These are phyloP conservation scores for Junco hyemalis DNA, from an alignment of 2,113 vertebrate species.

Conservation along the genomic window DNA sequence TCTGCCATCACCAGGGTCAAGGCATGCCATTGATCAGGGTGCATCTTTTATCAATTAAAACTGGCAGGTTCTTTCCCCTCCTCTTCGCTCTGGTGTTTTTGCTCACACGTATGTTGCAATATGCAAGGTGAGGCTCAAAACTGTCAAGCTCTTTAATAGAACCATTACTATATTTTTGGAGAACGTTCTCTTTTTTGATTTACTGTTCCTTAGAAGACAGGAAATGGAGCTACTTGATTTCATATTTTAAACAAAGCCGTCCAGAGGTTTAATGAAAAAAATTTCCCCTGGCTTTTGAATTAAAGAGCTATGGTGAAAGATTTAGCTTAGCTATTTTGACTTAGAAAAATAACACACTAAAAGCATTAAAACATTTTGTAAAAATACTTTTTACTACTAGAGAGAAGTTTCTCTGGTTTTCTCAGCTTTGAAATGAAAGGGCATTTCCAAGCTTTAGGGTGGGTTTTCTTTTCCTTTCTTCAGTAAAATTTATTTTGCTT, in stretches of 20 bases:
- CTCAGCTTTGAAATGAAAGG: background rate
- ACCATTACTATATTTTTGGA: slow-evolving; percentile 60
- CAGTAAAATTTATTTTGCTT: slow-evolving; percentile 36
- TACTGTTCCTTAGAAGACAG: slow-evolving; percentile 68
- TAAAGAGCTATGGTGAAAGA: slow-evolving; percentile 66
- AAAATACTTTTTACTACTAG: slow-evolving; percentile 37
- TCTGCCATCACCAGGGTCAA: rapidly evolving
- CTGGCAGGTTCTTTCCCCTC: background rate
- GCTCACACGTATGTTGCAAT: slow-evolving; percentile 27
- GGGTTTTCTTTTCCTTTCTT: background rate
- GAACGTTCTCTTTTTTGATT: slow-evolving; percentile 42
- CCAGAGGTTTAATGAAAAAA: slow-evolving; percentile 71
- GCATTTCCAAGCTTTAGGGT: background rate
- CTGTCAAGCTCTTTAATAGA: slow-evolving; percentile 59
- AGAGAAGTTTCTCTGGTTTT: background rate
- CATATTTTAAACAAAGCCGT: slow-evolving; percentile 66
- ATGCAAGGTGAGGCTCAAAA: slow-evolving; percentile 64
- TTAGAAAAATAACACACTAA: slow-evolving; percentile 58
- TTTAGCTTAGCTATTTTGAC: slow-evolving; percentile 61
- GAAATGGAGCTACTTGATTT: slow-evolving; percentile 74
- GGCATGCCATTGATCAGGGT: background rate
- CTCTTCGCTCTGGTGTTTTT: background rate
- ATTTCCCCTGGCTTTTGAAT: slow-evolving; percentile 65
- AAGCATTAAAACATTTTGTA: slow-evolving; percentile 48
- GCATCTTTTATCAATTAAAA: background rate